These are phyloP conservation scores for Progne subis DNA, from an alignment of 2,113 vertebrate genomes.

Conservation along the genomic window DNA sequence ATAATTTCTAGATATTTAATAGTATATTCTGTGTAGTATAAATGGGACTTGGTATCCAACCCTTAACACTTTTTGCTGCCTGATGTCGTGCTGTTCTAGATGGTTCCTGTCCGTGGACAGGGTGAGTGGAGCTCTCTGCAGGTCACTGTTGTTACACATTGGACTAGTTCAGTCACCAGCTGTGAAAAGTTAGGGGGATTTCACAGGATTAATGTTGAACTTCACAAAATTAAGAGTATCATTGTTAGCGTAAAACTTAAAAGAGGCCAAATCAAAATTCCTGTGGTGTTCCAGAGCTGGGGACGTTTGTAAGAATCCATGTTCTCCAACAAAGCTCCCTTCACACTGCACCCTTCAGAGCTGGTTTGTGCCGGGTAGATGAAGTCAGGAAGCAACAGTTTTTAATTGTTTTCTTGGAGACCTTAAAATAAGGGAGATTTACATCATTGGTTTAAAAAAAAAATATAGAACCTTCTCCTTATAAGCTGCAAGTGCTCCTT, in stretches of 20 bases:
- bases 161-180: background rate
- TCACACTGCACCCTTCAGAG: background rate
- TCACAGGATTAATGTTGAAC: background rate
- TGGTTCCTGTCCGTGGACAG: background rate
- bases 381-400: background rate
- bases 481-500: background rate
- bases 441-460: background rate
- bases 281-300: background rate
- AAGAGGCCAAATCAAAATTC: background rate
- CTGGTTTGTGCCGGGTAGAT: background rate
- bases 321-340: background rate
- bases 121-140: background rate
- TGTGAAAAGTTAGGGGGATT: background rate
- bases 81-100: background rate
- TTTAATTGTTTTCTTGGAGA: background rate
- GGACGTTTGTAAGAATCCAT: background rate
- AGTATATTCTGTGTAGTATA: background rate
- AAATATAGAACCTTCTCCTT: background rate
- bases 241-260: background rate
- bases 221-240: background rate
- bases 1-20: background rate
- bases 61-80: background rate
- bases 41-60: background rate
- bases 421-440: background rate
- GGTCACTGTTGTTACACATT: background rate